These are phyloP conservation scores for Himalopsyche anomala DNA, from an alignment of 2,888 invertebrate species.

Conservation along the genomic window DNA sequence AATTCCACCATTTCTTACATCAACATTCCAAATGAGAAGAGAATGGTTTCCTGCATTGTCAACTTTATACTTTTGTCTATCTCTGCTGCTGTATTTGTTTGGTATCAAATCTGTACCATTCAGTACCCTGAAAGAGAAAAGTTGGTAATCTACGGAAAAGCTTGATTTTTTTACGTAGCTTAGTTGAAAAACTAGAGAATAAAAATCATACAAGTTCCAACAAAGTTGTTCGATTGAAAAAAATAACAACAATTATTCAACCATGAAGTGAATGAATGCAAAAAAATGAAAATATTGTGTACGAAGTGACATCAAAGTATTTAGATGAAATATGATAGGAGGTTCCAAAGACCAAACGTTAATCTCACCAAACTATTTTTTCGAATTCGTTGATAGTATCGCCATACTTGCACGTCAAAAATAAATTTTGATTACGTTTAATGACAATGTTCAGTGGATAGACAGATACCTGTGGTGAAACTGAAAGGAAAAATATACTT, in stretches of 20 bases:
- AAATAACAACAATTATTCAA: no score
- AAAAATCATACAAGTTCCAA: no score
- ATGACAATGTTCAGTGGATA: not conserved
- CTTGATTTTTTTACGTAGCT: no score
- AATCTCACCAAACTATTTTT: not conserved
- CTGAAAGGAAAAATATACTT: not conserved
- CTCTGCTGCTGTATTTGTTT: not conserved
- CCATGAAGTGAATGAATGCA: no score
- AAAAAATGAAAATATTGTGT: no score
- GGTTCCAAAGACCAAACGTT: no score
- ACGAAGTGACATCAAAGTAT: no score
- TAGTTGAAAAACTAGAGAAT: no score
- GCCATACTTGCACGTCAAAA: not conserved
- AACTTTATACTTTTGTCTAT: not conserved
- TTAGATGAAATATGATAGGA: no score
- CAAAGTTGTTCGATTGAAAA: no score
- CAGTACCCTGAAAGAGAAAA: conserved; percentile 11
- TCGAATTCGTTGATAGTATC: not conserved
- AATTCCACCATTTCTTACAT: not conserved
- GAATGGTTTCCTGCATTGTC: conserved; percentile 1
- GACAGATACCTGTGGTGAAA: not conserved
- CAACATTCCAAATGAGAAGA: not conserved
- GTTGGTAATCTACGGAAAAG: no score
- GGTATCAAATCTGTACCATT: conserved; percentile 1
- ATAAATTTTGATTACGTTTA: not conserved